These are phyloP conservation scores for Orthosia incerta DNA, from an alignment of 2,888 invertebrate species.

Conservation along the genomic window DNA sequence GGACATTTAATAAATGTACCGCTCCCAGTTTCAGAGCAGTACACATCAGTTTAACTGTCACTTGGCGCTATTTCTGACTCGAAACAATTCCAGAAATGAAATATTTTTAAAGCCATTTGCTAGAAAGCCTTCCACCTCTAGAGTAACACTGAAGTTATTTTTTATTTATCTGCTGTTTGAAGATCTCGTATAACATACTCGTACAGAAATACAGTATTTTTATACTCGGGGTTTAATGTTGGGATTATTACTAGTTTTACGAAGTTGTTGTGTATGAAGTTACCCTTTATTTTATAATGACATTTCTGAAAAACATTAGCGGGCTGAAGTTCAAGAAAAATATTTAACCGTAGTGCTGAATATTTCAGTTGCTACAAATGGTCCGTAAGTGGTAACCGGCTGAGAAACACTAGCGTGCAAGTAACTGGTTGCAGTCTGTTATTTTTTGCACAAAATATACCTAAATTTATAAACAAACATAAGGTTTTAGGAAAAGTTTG, in stretches of 20 bases:
- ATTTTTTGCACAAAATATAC: background rate
- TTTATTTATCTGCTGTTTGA: constrained; percentile 76
- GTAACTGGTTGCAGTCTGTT: background rate
- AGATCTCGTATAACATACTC: constrained; percentile 41
- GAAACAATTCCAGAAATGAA: constrained; percentile 88
- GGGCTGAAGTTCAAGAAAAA: constrained; percentile 8
- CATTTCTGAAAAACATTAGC: constrained; percentile 12
- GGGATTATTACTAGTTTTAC: constrained; percentile 24
- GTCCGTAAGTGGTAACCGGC: background rate
- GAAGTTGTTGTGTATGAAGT: constrained; percentile 13
- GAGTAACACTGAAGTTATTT: constrained; percentile 78
- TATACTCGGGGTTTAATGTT: constrained; percentile 26
- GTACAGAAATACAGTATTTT: constrained; percentile 41
- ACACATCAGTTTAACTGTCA: constrained; percentile 88
- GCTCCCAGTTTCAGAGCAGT: constrained; percentile 77
- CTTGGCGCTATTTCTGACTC: constrained; percentile 86
- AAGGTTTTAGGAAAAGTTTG: background rate
- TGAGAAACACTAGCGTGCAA: background rate
- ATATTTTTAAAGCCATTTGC: constrained; percentile 89
- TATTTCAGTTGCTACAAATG: background rate
- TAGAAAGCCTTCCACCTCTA: constrained; percentile 84
- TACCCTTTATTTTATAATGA: background rate
- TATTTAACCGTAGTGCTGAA: background rate
- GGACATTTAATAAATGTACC: constrained; percentile 85
- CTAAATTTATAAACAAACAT: background rate